Conservation (phyloP, 2,797 vertebrate genomes). For the Pantherophis vulpinus region DNA sequence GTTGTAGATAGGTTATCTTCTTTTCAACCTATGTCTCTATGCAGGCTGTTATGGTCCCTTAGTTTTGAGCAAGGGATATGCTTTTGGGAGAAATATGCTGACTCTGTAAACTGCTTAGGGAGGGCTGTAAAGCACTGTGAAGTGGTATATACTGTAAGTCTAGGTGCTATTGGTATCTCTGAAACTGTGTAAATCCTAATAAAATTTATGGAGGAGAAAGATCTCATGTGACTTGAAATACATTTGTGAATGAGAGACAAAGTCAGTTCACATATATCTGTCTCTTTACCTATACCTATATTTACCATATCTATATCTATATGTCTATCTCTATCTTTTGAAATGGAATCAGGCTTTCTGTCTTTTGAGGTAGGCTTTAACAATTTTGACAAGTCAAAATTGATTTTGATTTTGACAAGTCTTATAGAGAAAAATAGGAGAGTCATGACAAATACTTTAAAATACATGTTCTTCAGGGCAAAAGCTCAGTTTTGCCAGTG, state of each 20-base stretch:
- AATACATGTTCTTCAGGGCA: background rate
- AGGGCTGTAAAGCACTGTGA: too few species aligned
- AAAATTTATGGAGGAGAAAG: background rate
- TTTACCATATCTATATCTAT: background rate
- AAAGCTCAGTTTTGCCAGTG: constrained; percentile 46
- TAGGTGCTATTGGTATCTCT: too few species aligned
- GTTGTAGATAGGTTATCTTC: background rate
- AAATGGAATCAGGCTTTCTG: background rate
- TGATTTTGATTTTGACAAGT: background rate
- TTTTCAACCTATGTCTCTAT: background rate
- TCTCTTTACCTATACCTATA: background rate
- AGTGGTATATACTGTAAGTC: too few species aligned
- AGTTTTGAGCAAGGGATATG: background rate
- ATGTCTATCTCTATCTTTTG: background rate
- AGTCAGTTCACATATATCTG: background rate
- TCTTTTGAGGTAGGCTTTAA: background rate
- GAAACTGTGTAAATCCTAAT: background rate
- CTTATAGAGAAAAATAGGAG: background rate
- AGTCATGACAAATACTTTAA: background rate
- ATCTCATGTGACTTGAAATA: background rate
- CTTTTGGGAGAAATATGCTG: background rate
- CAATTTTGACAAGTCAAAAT: background rate
- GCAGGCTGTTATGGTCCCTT: background rate
- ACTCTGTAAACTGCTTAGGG: too few species aligned
- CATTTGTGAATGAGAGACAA: background rate